phyloP scores from a whole-genome alignment of 2,113 vertebrate genomes.

The Indri indri region DNA sequence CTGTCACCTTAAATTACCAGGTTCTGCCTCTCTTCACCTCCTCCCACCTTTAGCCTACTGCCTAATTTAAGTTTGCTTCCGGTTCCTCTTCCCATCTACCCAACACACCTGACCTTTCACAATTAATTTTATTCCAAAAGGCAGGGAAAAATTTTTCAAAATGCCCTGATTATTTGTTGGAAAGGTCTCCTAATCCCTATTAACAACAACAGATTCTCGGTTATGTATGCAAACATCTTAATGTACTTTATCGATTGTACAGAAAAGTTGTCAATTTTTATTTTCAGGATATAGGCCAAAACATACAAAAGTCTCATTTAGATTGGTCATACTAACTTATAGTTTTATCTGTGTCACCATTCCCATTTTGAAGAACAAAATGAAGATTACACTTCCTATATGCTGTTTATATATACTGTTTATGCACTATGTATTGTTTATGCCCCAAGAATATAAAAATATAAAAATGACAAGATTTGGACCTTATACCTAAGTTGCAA shows the following conservation, averaged over 20 bases:
- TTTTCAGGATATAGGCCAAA: constrained; percentile 39
- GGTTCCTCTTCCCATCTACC: not conserved
- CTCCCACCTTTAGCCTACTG: not conserved
- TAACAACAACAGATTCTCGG: constrained; percentile 22
- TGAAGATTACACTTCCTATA: not conserved
- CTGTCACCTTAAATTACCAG: constrained; percentile 77
- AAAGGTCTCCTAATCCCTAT: not conserved
- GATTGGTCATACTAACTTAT: not conserved
- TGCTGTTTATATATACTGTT: not conserved
- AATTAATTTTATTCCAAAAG: constrained; percentile 30
- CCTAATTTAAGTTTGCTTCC: constrained; percentile 26
- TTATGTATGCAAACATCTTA: not conserved
- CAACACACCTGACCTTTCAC: constrained; percentile 3
- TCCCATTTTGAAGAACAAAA: constrained; percentile 8
- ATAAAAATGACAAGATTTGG: not conserved
- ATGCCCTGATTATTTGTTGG: not conserved
- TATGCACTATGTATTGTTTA: not conserved
- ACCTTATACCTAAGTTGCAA: not conserved
- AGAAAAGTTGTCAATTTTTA: constrained; percentile 5
- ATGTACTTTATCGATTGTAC: not conserved
- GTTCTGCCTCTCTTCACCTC: constrained; percentile 43
- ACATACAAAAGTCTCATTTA: not conserved
- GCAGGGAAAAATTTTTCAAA: not conserved
- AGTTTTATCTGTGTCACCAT: not conserved
- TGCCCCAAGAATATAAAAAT: not conserved